Conservation (phyloP, 2,797 vertebrate species). For the Cuniculus paca region DNA sequence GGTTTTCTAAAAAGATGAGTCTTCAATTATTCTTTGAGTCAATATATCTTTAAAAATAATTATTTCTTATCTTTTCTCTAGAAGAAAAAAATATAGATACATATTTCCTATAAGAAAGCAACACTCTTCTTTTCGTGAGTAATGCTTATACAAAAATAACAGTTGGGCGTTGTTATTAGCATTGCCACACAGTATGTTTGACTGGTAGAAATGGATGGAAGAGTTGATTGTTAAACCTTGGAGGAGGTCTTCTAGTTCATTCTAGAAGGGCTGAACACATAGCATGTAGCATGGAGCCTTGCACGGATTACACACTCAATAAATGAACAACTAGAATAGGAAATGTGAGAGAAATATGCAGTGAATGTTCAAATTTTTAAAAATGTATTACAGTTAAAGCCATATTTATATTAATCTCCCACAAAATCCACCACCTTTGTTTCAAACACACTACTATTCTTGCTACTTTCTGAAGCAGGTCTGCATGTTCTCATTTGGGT, state of each 20-base stretch:
- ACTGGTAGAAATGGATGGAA: neutral
- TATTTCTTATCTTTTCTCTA: conserved; percentile 1
- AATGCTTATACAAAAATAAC: neutral
- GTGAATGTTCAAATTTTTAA: neutral
- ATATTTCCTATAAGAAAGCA: neutral
- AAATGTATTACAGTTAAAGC: neutral
- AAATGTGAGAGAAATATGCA: neutral
- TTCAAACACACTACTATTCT: neutral
- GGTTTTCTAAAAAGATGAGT: neutral
- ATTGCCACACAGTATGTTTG: conserved; percentile 9
- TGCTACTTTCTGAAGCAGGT: neutral
- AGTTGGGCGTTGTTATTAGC: neutral
- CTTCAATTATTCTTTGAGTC: conserved; percentile 31
- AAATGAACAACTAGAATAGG: conserved; percentile 9
- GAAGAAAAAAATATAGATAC: neutral
- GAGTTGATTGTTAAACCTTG: neutral
- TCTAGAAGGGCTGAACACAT: neutral
- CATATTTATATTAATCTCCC: neutral
- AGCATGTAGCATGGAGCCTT: neutral
- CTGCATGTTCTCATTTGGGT: neutral
- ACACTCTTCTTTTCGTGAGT: neutral
- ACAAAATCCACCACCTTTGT: neutral
- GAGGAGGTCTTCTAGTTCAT: conserved; percentile 35
- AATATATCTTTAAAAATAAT: conserved; percentile 24
- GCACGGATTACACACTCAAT: neutral